Base-by-base conservation (phyloP, 2,888 invertebrate species). In the Bellardia pandia region DNA sequence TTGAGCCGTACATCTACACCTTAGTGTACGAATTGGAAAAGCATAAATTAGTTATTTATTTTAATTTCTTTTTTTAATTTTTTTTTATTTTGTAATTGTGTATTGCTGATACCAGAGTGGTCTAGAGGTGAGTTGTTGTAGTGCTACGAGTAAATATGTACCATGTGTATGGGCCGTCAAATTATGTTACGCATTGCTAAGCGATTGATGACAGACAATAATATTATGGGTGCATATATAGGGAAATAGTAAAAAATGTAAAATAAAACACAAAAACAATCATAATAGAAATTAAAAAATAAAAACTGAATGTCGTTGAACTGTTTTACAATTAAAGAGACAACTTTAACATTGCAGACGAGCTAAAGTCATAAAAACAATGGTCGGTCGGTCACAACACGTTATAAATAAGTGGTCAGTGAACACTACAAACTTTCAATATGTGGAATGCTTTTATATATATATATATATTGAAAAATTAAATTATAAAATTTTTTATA, bases 221-320 rank as follows among this genome's bases (percentile, higher is more conserved):
- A n/a, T 56, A 23, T 14, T 8, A 64, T 53, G n/a, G 2, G 42
- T 66, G 2, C 0, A 53, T 62, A 14, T 58, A 62, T 71, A 71
- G 86, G 84, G 60, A 86, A 86, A 79, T 80, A 71, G 56, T 68
- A 51, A 62, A 75, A 13, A 62, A 77, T 23, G n/a, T 45, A 42
- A 66, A 56, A 14, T 6, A 33, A 33, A 37, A 37, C 37, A 62
- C 48, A 62, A 72, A 62, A 79, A 60, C 53, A 76, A 77, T 71
- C 37, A 64, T 30, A 80, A 69, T 56, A 56, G 80, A 75, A 80
- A 60, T 76, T 51, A n/a, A 64, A 80, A 77, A 80, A 80, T 72
- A 78, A 81, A 86, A 85, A 78, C 80, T 60, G 77, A 87, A 87
- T 85, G 87, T 87, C 87, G 68, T 81, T 87, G 87, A 87, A 87